phyloP scores from a whole-genome alignment of 1,140 invertebrate genomes.

The Nephotettix cincticeps region DNA sequence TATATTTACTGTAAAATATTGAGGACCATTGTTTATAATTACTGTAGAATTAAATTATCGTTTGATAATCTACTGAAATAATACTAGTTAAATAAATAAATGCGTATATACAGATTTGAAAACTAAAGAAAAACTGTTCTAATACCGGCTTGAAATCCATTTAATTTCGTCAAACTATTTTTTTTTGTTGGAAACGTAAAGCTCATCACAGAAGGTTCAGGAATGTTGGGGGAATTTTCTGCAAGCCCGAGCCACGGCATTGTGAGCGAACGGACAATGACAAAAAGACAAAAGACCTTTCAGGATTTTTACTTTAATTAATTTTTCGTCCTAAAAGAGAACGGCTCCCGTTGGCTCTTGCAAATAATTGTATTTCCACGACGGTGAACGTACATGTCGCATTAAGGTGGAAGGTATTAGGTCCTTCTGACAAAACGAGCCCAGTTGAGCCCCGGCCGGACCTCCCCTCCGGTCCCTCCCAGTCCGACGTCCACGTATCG shows the following conservation, averaged over 20 bases:
- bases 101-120: too few relatives aligned
- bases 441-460: background rate
- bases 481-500: background rate
- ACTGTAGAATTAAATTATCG: too few relatives aligned
- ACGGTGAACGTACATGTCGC: background rate
- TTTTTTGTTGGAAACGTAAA: too few relatives aligned
- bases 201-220: too few relatives aligned
- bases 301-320: slow-evolving; percentile 22
- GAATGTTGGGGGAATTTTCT: background rate
- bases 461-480: too few relatives aligned
- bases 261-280: background rate
- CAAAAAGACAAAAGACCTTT: slow-evolving; percentile 20
- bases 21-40: too few relatives aligned
- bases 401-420: slow-evolving; percentile 17
- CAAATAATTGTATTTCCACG: slow-evolving; percentile 17
- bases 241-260: background rate
- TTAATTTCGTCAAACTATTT: too few relatives aligned
- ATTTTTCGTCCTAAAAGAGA: slow-evolving; percentile 10
- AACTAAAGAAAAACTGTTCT: too few relatives aligned
- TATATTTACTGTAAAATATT: too few relatives aligned
- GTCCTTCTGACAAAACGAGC: background rate
- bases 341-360: background rate
- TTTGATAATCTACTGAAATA: too few relatives aligned
- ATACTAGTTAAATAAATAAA: too few relatives aligned
- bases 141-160: too few relatives aligned